These are phyloP conservation scores for Pachydiplax longipennis DNA, from an alignment of 2,888 invertebrate genomes.

Conservation along the genomic window DNA sequence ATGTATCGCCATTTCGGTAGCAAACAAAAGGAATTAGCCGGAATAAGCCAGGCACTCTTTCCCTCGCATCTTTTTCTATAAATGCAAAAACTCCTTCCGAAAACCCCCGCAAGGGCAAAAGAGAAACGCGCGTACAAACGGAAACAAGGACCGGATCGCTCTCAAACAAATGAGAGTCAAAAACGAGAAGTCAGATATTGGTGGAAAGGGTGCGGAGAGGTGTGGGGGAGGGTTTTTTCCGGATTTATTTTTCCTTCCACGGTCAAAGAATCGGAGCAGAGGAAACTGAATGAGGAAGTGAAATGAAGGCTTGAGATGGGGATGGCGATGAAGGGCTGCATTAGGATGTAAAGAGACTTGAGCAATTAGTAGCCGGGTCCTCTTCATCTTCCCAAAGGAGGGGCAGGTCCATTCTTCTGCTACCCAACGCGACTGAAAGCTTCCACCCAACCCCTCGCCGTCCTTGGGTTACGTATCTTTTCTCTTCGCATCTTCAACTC, in stretches of 20 bases:
- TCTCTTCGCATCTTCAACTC: not conserved
- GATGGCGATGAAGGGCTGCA: not conserved
- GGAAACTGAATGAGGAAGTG: not conserved
- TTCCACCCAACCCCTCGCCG: not conserved
- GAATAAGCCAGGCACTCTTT: not conserved
- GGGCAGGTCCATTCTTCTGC: not conserved
- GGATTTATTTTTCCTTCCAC: not conserved
- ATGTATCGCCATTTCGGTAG: not conserved
- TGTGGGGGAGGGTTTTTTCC: not conserved
- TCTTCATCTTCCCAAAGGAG: not conserved
- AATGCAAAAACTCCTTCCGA: not conserved
- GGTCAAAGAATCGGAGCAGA: not conserved
- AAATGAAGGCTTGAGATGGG: not conserved
- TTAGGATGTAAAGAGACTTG: not conserved
- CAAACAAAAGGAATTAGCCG: not conserved
- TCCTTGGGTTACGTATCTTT: not conserved
- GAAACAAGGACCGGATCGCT: not conserved
- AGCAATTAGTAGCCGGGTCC: slow-evolving; percentile 22
- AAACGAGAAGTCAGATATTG: not conserved
- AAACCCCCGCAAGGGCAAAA: not conserved
- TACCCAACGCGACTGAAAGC: not conserved
- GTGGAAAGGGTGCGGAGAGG: not conserved
- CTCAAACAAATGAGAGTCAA: not conserved
- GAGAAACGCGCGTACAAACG: not conserved
- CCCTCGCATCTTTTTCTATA: not conserved